Percentiles rank a stretch among this genome's conserved stretches.
Evolutionary conservation across 2,797 vertebrate species (phyloP).

Genomic region (Hipposideros larvatus): DNA sequence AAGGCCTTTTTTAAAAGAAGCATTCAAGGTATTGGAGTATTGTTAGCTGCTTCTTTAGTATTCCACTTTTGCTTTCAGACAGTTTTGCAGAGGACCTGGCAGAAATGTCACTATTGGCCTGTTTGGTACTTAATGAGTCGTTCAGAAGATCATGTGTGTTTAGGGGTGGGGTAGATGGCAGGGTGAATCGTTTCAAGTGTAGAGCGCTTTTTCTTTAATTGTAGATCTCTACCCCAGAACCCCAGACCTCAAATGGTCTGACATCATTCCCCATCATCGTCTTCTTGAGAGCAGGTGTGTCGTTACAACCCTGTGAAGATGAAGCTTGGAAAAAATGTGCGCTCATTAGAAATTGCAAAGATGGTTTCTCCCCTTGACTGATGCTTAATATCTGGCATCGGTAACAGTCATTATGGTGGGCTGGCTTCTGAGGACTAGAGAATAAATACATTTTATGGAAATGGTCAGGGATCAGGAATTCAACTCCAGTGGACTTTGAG

Average conservation of each 20-base stretch:
- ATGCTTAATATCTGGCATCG: not conserved
- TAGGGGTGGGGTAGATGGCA: not conserved
- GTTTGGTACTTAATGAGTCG: not conserved
- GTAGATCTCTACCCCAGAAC: not conserved
- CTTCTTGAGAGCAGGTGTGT: not conserved
- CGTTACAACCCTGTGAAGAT: not conserved
- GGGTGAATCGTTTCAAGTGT: not conserved
- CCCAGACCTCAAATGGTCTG: not conserved
- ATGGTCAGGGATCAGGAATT: not conserved
- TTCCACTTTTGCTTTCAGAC: conserved; percentile 42
- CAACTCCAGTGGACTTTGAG: not conserved
- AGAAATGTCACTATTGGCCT: not conserved
- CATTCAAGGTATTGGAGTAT: conserved; percentile 95
- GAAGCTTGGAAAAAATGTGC: not conserved
- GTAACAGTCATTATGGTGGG: not conserved
- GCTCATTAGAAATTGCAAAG: not conserved
- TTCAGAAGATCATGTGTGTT: not conserved
- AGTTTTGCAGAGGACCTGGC: not conserved
- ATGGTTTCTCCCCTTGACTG: conserved; percentile 8
- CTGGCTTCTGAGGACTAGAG: not conserved
- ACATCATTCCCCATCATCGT: not conserved
- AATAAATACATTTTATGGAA: not conserved
- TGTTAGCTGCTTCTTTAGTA: conserved; percentile 40
- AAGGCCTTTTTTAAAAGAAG: conserved; percentile 99
- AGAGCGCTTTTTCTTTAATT: not conserved